Base-by-base conservation (phyloP, 2,113 vertebrate species). In the Motacilla alba region DNA sequence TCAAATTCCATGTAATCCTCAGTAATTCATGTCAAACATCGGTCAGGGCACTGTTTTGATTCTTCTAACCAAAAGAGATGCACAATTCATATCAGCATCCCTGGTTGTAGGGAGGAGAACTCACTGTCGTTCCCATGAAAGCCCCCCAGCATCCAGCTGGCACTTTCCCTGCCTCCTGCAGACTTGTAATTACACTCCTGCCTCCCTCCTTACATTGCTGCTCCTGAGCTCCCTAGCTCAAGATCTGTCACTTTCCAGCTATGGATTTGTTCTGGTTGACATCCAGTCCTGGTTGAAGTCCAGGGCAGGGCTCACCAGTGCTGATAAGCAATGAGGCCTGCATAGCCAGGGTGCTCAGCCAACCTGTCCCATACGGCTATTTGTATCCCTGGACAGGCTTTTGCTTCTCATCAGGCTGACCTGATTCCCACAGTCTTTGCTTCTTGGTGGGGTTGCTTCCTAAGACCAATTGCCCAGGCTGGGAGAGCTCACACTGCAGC, bases 391-490 rank as follows among this genome's bases (percentile, higher is more conserved):
- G 76, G 33, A 69, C 10, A 67, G 52, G 64, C 39, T 94, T 92
- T 39, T 43, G 43, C 83, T 83, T 50, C 77, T 93, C 70, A 74
- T 91, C 73, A 78, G 46, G 13, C 47, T 91, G 94, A 92, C 89
- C 94, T 12, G 21, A 52, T 93, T 96, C 83, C 86, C 79, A 43
- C 20, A 70, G 30, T 28, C 86, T 68, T 67, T 68, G 62, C 70
- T 64, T 64, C 53, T 90, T 21, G 0, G 5, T 41, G 49, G 27
- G 2, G 3, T 49, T 95, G 73, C 44, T 69, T 39, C 67, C 56
- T 43, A 33, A 82, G 56, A 49, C 33, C 2, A 5, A 24, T 47
- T 27, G 43, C 49, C 35, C 55, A 68, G 35, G 30, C 39, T 5
- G 10, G 35, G 23, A 77, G 58, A 73, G 49, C 27, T 83, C 89